Percentiles rank a stretch among this genome's conserved stretches.
Evolutionary conservation across 2,797 vertebrate genomes (phyloP).

Genomic region (Gymnoscopelus microlampas): DNA sequence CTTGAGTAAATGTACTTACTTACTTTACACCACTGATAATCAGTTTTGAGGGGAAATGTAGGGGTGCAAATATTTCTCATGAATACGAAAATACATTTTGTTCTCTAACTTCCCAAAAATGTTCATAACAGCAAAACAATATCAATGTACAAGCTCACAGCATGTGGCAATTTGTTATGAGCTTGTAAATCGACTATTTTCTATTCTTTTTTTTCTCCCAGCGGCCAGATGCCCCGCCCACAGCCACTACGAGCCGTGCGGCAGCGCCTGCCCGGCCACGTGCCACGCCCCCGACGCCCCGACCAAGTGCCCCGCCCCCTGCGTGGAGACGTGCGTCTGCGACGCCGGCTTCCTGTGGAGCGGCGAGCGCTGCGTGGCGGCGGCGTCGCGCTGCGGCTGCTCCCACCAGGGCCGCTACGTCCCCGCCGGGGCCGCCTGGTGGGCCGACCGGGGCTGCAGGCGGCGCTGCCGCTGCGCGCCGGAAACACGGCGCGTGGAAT

Average conservation of each 20-base stretch:
- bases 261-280: conserved; percentile 77
- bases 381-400: conserved; percentile 74
- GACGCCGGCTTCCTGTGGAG: conserved; percentile 73
- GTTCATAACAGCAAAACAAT: no score
- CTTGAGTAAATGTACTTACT: no score
- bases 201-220: no score
- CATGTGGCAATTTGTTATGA: no score
- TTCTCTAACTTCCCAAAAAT: no score
- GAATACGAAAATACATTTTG: no score
- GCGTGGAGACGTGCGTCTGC: conserved; percentile 78
- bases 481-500: conserved; percentile 51
- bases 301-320: conserved; percentile 68
- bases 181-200: no score
- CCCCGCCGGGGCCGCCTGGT: conserved; percentile 68
- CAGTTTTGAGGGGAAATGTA: no score
- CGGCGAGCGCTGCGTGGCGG: conserved; percentile 59
- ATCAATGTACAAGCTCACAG: no score
- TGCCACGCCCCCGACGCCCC: conserved; percentile 66
- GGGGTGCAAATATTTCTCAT: no score
- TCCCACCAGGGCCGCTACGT: conserved; percentile 63
- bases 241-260: conserved; percentile 78
- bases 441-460: conserved; percentile 67
- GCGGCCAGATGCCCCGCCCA: conserved; percentile 72
- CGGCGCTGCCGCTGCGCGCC: conserved; percentile 64
- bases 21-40: no score